Conservation (phyloP, 37 sponge, comb jelly and placozoan genomes). For the Axinella damicornis region DNA sequence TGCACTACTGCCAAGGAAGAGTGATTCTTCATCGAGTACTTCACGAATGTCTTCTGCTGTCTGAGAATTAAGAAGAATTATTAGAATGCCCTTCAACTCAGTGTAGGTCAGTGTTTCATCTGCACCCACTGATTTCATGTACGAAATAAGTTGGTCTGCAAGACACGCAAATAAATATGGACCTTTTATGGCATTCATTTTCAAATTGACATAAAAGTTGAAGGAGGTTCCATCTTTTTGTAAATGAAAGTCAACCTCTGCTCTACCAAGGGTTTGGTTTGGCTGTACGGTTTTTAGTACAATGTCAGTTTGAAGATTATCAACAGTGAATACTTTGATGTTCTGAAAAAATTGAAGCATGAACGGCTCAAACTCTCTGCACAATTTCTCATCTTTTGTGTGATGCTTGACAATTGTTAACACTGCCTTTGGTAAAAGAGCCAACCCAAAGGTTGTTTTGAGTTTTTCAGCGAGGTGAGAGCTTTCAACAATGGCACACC, state of each 20-base stretch:
- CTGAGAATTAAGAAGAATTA: neutral
- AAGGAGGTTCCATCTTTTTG: neutral
- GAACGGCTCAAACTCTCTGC: neutral
- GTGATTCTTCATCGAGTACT: neutral
- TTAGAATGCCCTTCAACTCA: neutral
- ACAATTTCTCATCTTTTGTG: neutral
- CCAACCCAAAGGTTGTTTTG: no score
- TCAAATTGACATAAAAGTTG: neutral
- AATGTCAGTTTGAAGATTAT: constrained; percentile 11
- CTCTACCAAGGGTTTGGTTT: neutral
- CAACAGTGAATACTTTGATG: neutral
- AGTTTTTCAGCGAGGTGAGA: no score
- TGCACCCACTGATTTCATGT: no score
- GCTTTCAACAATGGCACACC: no score
- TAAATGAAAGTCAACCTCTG: neutral
- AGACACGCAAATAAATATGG: neutral
- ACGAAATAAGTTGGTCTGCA: neutral
- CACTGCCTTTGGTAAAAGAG: no score
- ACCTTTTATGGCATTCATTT: neutral
- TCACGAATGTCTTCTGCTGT: neutral
- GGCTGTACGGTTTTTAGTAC: neutral
- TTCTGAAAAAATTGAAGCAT: neutral
- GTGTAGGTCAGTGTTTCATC: no score
- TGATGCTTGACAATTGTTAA: no score
- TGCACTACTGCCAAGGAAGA: neutral